Evolutionary conservation across 92 coral and sea anemone species (phyloP).

Genomic region (Paramuricea clavata): DNA sequence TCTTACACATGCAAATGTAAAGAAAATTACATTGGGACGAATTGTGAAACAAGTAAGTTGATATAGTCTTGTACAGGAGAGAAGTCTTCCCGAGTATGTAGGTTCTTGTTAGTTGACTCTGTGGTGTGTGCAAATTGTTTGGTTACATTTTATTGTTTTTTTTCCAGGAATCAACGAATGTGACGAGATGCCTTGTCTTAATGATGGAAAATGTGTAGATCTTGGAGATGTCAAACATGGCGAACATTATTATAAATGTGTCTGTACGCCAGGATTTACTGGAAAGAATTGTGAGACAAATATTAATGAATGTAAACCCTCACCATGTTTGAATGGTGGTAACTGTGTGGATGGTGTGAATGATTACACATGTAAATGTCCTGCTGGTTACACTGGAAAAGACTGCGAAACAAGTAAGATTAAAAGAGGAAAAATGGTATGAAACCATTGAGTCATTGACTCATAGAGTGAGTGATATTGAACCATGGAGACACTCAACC

Average conservation of each 20-base stretch:
- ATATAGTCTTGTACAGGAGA: not conserved
- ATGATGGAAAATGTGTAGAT: conserved; percentile 24
- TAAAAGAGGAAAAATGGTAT: not conserved
- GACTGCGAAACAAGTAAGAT: conserved; percentile 22
- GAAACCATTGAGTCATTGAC: not conserved
- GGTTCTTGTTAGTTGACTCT: too few species aligned
- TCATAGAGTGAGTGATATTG: too few species aligned
- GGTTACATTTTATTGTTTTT: not conserved
- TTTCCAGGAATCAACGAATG: conserved; percentile 41
- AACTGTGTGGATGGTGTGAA: conserved; percentile 32
- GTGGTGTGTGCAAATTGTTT: too few species aligned
- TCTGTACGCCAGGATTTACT: conserved; percentile 25
- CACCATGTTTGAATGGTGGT: conserved; percentile 41
- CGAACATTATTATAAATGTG: conserved; percentile 5
- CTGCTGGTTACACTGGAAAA: conserved; percentile 28
- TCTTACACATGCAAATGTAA: conserved; percentile 42
- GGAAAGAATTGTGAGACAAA: conserved; percentile 30
- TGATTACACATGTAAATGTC: conserved; percentile 24
- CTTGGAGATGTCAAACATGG: conserved; percentile 8
- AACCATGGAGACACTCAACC: too few species aligned
- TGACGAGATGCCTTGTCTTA: conserved; percentile 33
- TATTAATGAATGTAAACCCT: conserved; percentile 13
- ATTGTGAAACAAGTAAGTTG: conserved; percentile 26
- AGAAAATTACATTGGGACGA: conserved; percentile 27
- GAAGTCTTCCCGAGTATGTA: too few species aligned